phyloP scores from a whole-genome alignment of 1,140 invertebrate species.

The Coelopa frigida region DNA sequence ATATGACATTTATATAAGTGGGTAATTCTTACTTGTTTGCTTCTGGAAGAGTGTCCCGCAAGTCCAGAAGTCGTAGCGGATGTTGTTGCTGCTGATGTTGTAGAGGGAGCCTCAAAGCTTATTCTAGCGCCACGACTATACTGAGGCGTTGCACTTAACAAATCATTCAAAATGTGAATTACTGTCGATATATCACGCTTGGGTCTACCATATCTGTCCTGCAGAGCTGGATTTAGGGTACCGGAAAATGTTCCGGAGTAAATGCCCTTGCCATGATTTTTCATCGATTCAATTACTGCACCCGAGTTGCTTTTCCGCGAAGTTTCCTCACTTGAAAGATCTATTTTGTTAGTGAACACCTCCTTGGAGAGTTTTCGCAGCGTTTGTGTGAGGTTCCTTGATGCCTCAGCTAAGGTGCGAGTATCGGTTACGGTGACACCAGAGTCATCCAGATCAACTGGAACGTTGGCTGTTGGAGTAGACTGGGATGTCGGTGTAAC shows the following conservation, averaged over 20 bases:
- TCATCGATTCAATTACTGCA: conserved; percentile 87
- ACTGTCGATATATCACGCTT: conserved; percentile 90
- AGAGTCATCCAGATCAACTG: conserved; percentile 23
- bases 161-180: conserved; percentile 90
- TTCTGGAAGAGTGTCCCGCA: too few relatives aligned
- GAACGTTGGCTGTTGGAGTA: not conserved
- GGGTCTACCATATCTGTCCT: conserved; percentile 82
- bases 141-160: conserved; percentile 78
- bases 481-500: not conserved
- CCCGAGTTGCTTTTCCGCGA: conserved; percentile 56
- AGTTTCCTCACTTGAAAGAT: conserved; percentile 48
- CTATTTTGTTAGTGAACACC: conserved; percentile 63
- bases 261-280: conserved; percentile 85
- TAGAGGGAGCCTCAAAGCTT: conserved; percentile 44
- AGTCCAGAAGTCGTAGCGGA: not conserved
- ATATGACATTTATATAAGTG: not conserved
- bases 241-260: conserved; percentile 79
- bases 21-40: conserved; percentile 12
- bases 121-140: conserved; percentile 45
- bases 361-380: conserved; percentile 83
- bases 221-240: conserved; percentile 86
- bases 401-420: conserved; percentile 76
- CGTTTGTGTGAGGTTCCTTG: conserved; percentile 84
- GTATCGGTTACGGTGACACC: conserved; percentile 54
- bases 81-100: conserved; percentile 13